Percentiles rank a stretch among this genome's conserved stretches.
phyloP scores from a whole-genome alignment of 2,113 vertebrate genomes.

The Rhinopithecus roxellana region DNA sequence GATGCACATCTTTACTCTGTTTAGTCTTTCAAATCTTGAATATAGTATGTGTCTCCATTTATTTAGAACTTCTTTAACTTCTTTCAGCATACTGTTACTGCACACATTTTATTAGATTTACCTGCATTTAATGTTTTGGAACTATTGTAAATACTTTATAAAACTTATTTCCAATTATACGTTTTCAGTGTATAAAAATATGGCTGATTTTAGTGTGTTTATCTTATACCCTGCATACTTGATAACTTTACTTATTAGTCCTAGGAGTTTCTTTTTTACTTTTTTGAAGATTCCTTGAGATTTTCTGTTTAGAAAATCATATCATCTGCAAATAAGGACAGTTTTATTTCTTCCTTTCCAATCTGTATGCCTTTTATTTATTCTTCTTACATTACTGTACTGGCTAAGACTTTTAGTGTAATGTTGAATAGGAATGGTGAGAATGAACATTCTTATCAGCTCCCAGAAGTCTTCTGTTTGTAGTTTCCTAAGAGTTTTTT shows the following conservation, averaged over 20 bases:
- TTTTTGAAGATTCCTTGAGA: neutral
- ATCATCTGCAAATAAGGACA: neutral
- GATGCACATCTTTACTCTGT: neutral
- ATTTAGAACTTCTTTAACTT: neutral
- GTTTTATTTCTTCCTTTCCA: neutral
- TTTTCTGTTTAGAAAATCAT: neutral
- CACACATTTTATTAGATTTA: neutral
- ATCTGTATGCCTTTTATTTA: neutral
- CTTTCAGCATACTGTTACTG: neutral
- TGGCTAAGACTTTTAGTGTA: neutral
- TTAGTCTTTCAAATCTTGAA: neutral
- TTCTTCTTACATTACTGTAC: neutral
- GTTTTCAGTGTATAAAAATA: neutral
- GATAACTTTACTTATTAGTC: neutral
- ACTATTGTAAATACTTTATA: neutral
- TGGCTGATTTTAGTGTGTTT: neutral
- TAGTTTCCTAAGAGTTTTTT: neutral
- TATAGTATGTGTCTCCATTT: neutral
- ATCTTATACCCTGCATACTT: neutral
- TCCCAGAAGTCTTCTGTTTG: neutral
- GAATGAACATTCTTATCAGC: neutral
- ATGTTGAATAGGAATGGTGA: neutral
- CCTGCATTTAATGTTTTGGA: neutral
- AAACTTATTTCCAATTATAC: neutral
- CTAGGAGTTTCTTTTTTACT: neutral